Percentiles rank a stretch among this genome's conserved stretches.
Evolutionary conservation across 2,888 invertebrate species (phyloP).

Genomic region (Apamea sordens): DNA sequence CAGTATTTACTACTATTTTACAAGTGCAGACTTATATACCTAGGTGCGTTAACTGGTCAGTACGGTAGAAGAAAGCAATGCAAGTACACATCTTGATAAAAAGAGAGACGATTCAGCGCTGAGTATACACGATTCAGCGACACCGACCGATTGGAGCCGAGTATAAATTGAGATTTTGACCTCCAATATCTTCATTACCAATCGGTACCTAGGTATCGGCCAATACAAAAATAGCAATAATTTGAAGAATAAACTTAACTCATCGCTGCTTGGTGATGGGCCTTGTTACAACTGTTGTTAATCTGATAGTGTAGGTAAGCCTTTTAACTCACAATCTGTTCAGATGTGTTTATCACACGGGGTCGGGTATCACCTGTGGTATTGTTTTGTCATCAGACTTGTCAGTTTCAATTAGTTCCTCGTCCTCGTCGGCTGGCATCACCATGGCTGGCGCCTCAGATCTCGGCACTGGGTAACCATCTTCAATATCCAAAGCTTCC

Average conservation of each 20-base stretch:
- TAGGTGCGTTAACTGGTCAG: neutral
- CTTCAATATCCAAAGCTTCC: conserved; percentile 74
- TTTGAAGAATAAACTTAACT: neutral
- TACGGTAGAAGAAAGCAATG: neutral
- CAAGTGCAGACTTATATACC: neutral
- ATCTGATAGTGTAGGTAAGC: neutral
- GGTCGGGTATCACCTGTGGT: neutral
- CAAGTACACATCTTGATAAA: neutral
- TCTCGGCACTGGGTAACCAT: conserved; percentile 63
- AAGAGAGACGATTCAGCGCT: neutral
- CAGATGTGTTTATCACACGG: conserved; percentile 1
- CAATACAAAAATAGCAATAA: neutral
- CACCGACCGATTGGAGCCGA: neutral
- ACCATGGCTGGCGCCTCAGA: neutral
- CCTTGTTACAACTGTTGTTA: neutral
- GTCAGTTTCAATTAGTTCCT: neutral
- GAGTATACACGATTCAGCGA: neutral
- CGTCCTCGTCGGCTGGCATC: neutral
- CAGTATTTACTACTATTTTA: conserved; percentile 1
- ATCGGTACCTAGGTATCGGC: neutral
- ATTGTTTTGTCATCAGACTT: conserved; percentile 3
- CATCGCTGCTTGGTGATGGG: neutral
- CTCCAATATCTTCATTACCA: neutral
- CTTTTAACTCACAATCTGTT: conserved; percentile 9
- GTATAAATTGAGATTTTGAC: neutral